Evolutionary conservation across 2,113 vertebrate genomes (phyloP).

Genomic region (Syngnathus scovelli): DNA sequence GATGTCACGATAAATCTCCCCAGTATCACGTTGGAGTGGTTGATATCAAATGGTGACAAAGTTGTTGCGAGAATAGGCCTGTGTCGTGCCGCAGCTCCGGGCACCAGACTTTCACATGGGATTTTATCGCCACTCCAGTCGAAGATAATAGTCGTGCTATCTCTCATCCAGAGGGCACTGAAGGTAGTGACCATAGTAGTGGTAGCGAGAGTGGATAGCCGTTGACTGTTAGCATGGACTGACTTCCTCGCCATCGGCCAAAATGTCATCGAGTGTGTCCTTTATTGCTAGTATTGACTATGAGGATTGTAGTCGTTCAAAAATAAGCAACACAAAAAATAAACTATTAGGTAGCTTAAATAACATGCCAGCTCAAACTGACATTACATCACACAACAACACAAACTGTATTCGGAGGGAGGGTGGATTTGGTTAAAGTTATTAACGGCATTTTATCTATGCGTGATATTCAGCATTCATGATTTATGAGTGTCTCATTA

Average conservation of each 20-base stretch:
- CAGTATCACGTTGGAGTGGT: conserved; percentile 35
- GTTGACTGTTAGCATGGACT: conserved; percentile 38
- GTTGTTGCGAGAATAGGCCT: conserved; percentile 52
- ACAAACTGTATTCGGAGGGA: background rate
- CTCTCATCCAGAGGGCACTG: conserved; percentile 44
- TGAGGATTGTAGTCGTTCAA: no score
- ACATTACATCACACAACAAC: background rate
- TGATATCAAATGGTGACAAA: conserved; percentile 40
- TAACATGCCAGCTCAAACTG: background rate
- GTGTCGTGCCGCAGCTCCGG: conserved; percentile 29
- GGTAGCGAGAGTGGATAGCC: conserved; percentile 24
- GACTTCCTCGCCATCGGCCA: conserved; percentile 10
- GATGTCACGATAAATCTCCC: conserved; percentile 51
- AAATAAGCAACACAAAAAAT: background rate
- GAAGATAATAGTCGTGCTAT: conserved; percentile 50
- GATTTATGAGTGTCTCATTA: conserved; percentile 37
- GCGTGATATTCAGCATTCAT: conserved; percentile 32
- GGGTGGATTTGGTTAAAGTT: conserved; percentile 11
- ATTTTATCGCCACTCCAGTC: conserved; percentile 55
- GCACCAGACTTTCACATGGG: conserved; percentile 45
- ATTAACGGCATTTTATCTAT: conserved; percentile 44
- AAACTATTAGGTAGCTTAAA: background rate
- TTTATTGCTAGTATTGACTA: no score
- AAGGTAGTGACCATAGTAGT: conserved; percentile 50
- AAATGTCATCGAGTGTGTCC: background rate